Evolutionary conservation across 1,140 invertebrate genomes (phyloP).

Genomic region (Drosophila bipectinata): DNA sequence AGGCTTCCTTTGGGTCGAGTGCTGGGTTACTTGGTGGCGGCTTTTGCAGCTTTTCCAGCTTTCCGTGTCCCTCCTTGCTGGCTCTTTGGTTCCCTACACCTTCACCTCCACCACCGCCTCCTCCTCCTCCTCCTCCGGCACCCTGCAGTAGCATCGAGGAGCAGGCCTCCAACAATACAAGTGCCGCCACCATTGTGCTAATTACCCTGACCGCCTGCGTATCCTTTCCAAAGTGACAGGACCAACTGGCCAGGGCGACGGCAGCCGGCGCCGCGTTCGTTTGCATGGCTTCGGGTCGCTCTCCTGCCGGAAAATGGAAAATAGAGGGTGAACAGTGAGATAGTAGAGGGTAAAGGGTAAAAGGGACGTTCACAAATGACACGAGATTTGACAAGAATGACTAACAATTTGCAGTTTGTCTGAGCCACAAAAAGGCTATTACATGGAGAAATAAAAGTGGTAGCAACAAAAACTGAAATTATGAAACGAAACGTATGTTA

Average conservation of each 20-base stretch:
- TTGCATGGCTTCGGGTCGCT: constrained; percentile 83
- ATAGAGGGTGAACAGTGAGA: background rate
- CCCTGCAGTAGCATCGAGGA: constrained; percentile 62
- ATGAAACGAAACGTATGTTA: too few relatives aligned
- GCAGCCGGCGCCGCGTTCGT: constrained; percentile 79
- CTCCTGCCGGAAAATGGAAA: constrained; percentile 65
- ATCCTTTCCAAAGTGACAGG: constrained; percentile 62
- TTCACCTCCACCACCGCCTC: background rate
- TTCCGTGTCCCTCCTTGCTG: constrained; percentile 22
- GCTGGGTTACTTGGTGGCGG: background rate
- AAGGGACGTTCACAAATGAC: constrained; percentile 25
- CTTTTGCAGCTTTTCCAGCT: constrained; percentile 10
- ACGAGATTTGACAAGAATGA: constrained; percentile 57
- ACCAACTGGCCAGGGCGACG: constrained; percentile 65
- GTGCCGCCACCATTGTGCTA: constrained; percentile 79
- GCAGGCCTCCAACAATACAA: constrained; percentile 76
- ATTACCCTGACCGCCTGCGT: constrained; percentile 79
- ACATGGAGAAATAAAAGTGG: background rate
- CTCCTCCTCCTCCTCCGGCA: constrained; percentile 4
- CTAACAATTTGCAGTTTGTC: constrained; percentile 69
- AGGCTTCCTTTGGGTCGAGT: constrained; percentile 30
- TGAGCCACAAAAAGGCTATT: constrained; percentile 7
- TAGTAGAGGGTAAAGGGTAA: constrained; percentile 31
- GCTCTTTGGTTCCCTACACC: constrained; percentile 1
- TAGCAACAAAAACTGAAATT: background rate